These are phyloP conservation scores for Conger conger DNA, from an alignment of 2,113 vertebrate genomes.

Conservation along the genomic window DNA sequence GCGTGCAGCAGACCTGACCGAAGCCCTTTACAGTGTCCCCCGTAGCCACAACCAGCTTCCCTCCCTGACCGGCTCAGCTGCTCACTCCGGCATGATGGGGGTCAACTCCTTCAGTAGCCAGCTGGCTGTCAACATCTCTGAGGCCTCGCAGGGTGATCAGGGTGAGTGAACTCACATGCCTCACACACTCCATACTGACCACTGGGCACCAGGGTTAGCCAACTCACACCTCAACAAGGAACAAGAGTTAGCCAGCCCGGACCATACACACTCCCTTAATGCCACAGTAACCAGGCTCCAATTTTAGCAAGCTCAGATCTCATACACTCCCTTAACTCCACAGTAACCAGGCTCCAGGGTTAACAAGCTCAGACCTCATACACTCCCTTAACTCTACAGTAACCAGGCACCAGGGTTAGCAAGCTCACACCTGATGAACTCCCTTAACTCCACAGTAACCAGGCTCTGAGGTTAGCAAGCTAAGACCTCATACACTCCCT, in stretches of 20 bases:
- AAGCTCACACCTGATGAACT: neutral
- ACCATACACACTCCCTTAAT: too few relatives aligned
- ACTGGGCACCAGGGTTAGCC: too few relatives aligned
- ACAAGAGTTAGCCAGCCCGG: too few relatives aligned
- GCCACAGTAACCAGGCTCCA: too few relatives aligned
- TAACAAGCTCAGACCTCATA: neutral
- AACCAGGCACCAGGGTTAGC: neutral
- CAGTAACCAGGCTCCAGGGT: neutral
- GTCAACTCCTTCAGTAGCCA: conserved; percentile 91
- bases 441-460: neutral
- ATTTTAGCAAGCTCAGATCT: too few relatives aligned
- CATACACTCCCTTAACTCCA: neutral
- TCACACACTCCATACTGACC: too few relatives aligned
- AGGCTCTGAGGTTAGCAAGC: neutral
- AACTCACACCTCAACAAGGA: too few relatives aligned
- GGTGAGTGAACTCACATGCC: conserved; percentile 63
- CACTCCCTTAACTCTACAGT: neutral
- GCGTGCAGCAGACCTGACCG: conserved; percentile 89
- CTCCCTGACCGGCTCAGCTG: conserved; percentile 75
- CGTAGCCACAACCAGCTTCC: conserved; percentile 84
- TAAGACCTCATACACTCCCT: too few relatives aligned
- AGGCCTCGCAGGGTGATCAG: conserved; percentile 84
- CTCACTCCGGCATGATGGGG: conserved; percentile 82
- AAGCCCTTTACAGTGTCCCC: conserved; percentile 91
- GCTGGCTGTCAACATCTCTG: conserved; percentile 84